Evolutionary conservation across 2,888 invertebrate species (phyloP).

Genomic region (Aradus depressus): DNA sequence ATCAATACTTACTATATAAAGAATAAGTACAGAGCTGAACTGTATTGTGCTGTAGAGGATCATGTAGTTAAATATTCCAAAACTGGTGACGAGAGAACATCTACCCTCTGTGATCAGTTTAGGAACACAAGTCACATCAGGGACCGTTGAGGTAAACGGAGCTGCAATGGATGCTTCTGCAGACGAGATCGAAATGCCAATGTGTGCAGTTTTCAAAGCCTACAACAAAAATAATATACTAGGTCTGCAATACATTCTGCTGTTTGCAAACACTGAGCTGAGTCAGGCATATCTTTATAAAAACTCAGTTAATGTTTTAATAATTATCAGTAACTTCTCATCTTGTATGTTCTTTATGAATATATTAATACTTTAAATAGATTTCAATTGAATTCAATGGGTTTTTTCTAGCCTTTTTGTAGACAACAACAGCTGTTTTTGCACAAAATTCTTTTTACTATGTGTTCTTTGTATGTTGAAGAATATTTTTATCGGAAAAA

Average conservation of each 20-base stretch:
- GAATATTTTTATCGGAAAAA: no score
- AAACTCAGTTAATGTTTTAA: no score
- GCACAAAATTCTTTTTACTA: no score
- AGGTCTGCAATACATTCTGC: neutral
- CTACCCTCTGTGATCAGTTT: constrained; percentile 71
- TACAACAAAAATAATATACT: constrained; percentile 29
- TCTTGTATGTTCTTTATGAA: no score
- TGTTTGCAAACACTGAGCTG: no score
- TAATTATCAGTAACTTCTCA: no score
- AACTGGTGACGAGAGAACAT: constrained; percentile 77
- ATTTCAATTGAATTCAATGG: no score
- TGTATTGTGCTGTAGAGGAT: constrained; percentile 81
- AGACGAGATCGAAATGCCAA: constrained; percentile 76
- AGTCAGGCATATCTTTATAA: no score
- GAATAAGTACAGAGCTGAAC: constrained; percentile 68
- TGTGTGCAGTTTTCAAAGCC: constrained; percentile 76
- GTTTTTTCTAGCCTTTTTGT: no score
- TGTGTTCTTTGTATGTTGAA: no score
- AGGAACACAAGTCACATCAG: constrained; percentile 70
- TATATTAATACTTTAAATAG: no score
- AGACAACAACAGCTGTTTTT: no score
- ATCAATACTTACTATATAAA: constrained; percentile 51
- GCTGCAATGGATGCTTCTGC: constrained; percentile 82
- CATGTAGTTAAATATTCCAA: constrained; percentile 86
- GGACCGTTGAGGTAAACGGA: constrained; percentile 72